Evolutionary conservation across 2,888 invertebrate genomes (phyloP).

Genomic region (Marronus borbonicus): DNA sequence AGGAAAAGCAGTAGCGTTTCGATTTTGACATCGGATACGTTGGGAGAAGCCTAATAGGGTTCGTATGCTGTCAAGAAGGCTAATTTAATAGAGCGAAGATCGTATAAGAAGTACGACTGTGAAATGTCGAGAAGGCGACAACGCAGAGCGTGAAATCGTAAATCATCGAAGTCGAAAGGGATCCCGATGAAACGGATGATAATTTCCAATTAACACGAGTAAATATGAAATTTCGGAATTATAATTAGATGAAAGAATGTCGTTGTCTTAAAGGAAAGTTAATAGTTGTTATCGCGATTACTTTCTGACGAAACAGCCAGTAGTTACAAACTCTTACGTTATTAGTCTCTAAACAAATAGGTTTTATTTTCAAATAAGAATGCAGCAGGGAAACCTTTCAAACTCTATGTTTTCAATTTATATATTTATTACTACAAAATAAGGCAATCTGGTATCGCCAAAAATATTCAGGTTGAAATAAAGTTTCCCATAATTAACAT

Average conservation of each 20-base stretch:
- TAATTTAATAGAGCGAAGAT: constrained; percentile 20
- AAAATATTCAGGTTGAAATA: too few relatives aligned
- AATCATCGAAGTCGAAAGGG: background rate
- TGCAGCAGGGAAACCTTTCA: too few relatives aligned
- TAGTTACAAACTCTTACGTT: too few relatives aligned
- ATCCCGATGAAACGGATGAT: background rate
- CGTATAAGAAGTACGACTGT: background rate
- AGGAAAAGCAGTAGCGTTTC: background rate
- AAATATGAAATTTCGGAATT: background rate
- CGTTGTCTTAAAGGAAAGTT: background rate
- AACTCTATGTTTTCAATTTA: too few relatives aligned
- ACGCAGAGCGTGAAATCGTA: background rate
- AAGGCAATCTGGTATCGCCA: too few relatives aligned
- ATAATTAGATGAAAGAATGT: background rate
- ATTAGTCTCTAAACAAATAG: too few relatives aligned
- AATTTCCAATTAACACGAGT: background rate
- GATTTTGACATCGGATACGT: background rate
- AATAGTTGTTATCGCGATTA: too few relatives aligned
- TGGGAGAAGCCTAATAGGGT: background rate
- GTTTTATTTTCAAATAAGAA: too few relatives aligned
- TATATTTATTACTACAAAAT: too few relatives aligned
- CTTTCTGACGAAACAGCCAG: too few relatives aligned
- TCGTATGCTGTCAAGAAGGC: background rate
- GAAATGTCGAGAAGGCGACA: background rate
- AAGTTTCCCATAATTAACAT: too few relatives aligned